These are phyloP conservation scores for Apus apus DNA, from an alignment of 2,113 vertebrate species.

Conservation along the genomic window DNA sequence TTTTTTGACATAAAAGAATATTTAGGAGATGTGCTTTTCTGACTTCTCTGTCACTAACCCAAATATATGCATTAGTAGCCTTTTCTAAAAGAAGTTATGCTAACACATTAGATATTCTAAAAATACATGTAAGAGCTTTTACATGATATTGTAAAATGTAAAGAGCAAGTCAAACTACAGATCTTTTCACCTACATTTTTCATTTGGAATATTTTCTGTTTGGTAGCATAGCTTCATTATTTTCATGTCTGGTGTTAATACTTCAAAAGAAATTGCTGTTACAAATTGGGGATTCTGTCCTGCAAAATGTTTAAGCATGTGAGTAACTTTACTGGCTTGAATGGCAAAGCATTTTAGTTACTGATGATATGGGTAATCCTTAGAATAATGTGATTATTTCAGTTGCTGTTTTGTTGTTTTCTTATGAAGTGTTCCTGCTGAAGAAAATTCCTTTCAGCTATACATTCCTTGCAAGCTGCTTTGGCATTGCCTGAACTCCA, in stretches of 20 bases:
- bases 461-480: slow-evolving; percentile 17
- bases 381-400: background rate
- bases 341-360: slow-evolving; percentile 55
- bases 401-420: slow-evolving; percentile 14
- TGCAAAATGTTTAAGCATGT: slow-evolving; percentile 53
- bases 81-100: slow-evolving; percentile 68
- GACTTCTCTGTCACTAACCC: slow-evolving; percentile 59
- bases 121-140: slow-evolving; percentile 50
- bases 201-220: slow-evolving; percentile 73
- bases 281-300: slow-evolving; percentile 51
- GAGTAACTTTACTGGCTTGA: slow-evolving; percentile 60
- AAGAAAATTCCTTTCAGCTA: slow-evolving; percentile 15
- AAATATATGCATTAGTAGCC: background rate
- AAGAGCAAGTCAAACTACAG: slow-evolving; percentile 46
- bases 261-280: slow-evolving; percentile 47
- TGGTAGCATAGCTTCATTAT: slow-evolving; percentile 72
- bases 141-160: background rate
- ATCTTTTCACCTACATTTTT: slow-evolving; percentile 67
- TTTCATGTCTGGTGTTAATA: slow-evolving; percentile 64
- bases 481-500: slow-evolving; percentile 41
- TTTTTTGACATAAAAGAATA: slow-evolving; percentile 38
- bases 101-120: slow-evolving; percentile 66
- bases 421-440: background rate
- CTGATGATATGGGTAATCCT: background rate
- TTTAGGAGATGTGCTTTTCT: slow-evolving; percentile 55